A percentile compares a stretch with the other conserved stretches of the same genome.
Evolutionary conservation across 2,888 invertebrate genomes (phyloP).

Genomic region (Cheilosia vulpina): DNA sequence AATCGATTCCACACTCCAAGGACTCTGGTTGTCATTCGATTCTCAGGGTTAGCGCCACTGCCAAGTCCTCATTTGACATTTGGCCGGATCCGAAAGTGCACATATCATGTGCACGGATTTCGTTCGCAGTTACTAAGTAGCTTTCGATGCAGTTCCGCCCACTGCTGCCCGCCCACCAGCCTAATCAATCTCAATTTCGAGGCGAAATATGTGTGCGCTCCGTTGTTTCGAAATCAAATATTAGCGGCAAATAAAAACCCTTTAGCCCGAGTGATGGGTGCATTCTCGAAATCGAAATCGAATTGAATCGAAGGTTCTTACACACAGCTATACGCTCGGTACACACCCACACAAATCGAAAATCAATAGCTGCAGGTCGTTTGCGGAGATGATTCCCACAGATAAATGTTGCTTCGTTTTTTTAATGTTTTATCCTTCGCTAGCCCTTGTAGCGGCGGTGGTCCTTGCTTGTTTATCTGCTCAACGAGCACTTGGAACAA

Average conservation of each 20-base stretch:
- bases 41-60: conserved; percentile 27
- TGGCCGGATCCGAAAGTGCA: not conserved
- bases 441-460: conserved; percentile 17
- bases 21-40: conserved; percentile 37
- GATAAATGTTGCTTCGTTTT: conserved; percentile 64
- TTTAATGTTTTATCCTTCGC: conserved; percentile 38
- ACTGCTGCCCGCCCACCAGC: not conserved
- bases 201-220: conserved; percentile 33
- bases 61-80: conserved; percentile 37
- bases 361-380: conserved; percentile 72
- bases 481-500: conserved; percentile 73
- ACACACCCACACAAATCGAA: conserved; percentile 56
- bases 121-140: conserved; percentile 36
- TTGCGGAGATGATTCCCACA: conserved; percentile 51
- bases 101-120: not conserved
- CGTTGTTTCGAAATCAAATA: conserved; percentile 62
- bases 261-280: conserved; percentile 25
- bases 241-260: conserved; percentile 51
- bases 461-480: conserved; percentile 68
- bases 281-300: conserved; percentile 26
- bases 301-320: conserved; percentile 20
- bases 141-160: conserved; percentile 6
- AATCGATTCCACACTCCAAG: conserved; percentile 71
- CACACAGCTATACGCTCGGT: not conserved
- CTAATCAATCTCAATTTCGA: conserved; percentile 64